Conservation (phyloP, 2,888 invertebrate species). For the Augochlorella aurata region DNA sequence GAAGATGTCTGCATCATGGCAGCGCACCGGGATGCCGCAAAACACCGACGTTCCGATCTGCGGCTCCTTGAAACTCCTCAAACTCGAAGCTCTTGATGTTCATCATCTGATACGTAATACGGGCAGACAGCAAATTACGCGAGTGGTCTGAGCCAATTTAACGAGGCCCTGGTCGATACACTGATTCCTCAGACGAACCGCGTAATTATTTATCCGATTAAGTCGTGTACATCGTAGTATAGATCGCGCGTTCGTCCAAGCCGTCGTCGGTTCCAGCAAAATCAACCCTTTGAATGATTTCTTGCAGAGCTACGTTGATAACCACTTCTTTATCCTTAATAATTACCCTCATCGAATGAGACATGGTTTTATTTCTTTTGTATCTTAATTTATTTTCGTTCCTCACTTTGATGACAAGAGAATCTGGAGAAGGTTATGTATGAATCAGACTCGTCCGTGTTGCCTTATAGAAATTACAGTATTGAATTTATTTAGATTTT, state of each 20-base stretch:
- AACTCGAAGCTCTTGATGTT: conserved; percentile 16
- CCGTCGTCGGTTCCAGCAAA: background rate
- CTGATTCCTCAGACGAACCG: conserved; percentile 1
- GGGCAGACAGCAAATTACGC: conserved; percentile 41
- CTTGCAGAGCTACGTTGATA: too few relatives aligned
- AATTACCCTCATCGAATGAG: too few relatives aligned
- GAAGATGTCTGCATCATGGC: background rate
- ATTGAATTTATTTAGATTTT: too few relatives aligned
- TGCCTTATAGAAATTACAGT: too few relatives aligned
- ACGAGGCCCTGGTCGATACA: conserved; percentile 30
- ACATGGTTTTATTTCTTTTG: too few relatives aligned
- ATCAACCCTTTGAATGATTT: background rate
- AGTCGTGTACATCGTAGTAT: background rate
- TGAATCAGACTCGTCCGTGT: too few relatives aligned
- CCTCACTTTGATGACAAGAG: too few relatives aligned
- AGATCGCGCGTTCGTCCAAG: background rate
- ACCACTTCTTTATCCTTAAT: too few relatives aligned
- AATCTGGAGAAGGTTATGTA: too few relatives aligned
- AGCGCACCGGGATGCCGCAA: background rate
- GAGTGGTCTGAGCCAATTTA: conserved; percentile 32
- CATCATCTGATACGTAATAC: conserved; percentile 38
- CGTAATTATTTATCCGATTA: conserved; percentile 6
- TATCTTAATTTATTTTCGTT: too few relatives aligned
- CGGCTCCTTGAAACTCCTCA: conserved; percentile 18
- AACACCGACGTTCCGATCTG: conserved; percentile 4